Percentiles rank a stretch among this genome's conserved stretches.
These are phyloP conservation scores for Eulemur macaco DNA, from an alignment of 2,113 vertebrate genomes.

Conservation along the genomic window DNA sequence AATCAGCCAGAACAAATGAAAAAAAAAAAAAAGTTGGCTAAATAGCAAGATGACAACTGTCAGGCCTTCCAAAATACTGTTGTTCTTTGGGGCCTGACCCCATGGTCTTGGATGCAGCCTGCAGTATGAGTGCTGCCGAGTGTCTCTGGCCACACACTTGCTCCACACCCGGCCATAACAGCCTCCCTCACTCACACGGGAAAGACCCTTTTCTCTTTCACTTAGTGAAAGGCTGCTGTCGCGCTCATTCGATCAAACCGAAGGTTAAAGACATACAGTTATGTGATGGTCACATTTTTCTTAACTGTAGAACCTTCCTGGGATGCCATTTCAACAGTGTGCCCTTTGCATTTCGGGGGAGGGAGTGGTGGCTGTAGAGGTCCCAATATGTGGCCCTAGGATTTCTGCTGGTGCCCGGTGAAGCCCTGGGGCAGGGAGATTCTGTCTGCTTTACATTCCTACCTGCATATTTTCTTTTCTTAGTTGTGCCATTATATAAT, in stretches of 20 bases:
- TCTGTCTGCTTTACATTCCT: neutral
- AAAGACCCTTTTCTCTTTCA: neutral
- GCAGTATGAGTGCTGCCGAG: too few species aligned
- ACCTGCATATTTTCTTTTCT: constrained; percentile 35
- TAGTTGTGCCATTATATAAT: neutral
- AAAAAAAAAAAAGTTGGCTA: neutral
- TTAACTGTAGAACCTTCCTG: neutral
- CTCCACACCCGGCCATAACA: neutral
- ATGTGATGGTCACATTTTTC: neutral
- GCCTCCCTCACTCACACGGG: neutral
- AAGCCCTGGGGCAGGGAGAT: neutral
- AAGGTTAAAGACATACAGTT: neutral
- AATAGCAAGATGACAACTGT: neutral
- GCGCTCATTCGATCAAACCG: neutral
- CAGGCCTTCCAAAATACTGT: neutral
- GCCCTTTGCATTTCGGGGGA: neutral
- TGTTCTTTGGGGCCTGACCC: neutral
- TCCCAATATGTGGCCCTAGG: neutral
- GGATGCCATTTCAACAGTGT: neutral
- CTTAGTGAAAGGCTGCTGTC: neutral
- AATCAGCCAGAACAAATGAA: neutral
- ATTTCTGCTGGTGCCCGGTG: neutral
- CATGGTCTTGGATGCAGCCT: neutral
- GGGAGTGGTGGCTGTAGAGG: neutral
- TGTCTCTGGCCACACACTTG: neutral